Evolutionary conservation across 2,888 invertebrate genomes (phyloP).

Genomic region (Noctua pronuba): DNA sequence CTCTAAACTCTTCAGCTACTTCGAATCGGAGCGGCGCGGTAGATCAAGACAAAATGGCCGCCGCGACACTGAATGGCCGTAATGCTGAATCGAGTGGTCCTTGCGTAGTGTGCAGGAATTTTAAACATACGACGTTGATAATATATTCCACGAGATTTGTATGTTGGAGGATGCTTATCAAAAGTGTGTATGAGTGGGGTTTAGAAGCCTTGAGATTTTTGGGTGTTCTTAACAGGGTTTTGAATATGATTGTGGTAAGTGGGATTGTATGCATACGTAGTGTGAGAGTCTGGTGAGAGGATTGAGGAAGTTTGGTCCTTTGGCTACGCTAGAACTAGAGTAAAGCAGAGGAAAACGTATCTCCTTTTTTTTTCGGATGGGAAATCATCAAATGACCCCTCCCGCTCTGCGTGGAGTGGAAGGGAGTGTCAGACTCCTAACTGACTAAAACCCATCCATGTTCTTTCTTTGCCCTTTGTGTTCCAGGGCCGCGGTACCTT

Average conservation of each 20-base stretch:
- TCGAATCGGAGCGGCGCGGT: slow-evolving; percentile 60
- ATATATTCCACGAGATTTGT: slow-evolving; percentile 70
- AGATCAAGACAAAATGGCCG: slow-evolving; percentile 71
- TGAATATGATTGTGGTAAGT: slow-evolving; percentile 43
- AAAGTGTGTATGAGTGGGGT: slow-evolving; percentile 64
- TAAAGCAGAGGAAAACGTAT: neutral
- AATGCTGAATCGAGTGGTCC: slow-evolving; percentile 82
- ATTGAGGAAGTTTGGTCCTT: slow-evolving; percentile 1
- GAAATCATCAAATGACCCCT: too few relatives aligned
- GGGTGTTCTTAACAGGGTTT: slow-evolving; percentile 30
- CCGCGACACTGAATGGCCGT: slow-evolving; percentile 78
- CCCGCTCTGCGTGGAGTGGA: too few relatives aligned
- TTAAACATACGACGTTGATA: slow-evolving; percentile 78
- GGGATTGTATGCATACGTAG: neutral
- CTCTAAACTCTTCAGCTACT: slow-evolving; percentile 50
- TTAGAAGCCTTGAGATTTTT: slow-evolving; percentile 64
- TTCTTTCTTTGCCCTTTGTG: too few relatives aligned
- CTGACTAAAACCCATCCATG: too few relatives aligned
- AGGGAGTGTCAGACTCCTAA: too few relatives aligned
- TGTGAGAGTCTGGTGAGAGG: neutral
- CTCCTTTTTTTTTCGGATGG: too few relatives aligned
- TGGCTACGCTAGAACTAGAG: neutral
- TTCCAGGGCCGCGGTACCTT: too few relatives aligned
- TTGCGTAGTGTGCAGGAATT: slow-evolving; percentile 80
- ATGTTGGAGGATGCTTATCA: slow-evolving; percentile 62